A percentile compares a stretch with the other conserved stretches of the same genome.
These are phyloP conservation scores for Ptiloglossa arizonensis DNA, from an alignment of 1,140 invertebrate species.

Conservation along the genomic window DNA sequence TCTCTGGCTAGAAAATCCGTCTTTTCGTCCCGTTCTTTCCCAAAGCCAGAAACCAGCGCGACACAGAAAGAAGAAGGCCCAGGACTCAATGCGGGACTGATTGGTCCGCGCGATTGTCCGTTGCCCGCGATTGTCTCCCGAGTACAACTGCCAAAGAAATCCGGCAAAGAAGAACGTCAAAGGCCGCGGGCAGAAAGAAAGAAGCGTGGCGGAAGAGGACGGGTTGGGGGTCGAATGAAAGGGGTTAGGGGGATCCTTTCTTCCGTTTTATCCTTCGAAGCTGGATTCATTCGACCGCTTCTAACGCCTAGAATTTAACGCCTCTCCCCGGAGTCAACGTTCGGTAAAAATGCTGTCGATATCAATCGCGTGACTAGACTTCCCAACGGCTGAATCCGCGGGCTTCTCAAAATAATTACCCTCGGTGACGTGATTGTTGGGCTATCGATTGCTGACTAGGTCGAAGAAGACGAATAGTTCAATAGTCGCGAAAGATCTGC, in stretches of 20 bases:
- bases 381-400: neutral
- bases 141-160: conserved; percentile 39
- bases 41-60: neutral
- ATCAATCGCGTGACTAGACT: conserved; percentile 41
- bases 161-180: conserved; percentile 24
- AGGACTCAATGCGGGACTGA: conserved; percentile 60
- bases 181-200: conserved; percentile 19
- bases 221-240: neutral
- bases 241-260: conserved; percentile 12
- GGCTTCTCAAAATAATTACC: conserved; percentile 35
- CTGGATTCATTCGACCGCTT: neutral
- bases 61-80: conserved; percentile 23
- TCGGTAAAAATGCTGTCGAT: conserved; percentile 31
- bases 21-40: neutral
- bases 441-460: neutral
- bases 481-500: too few species aligned
- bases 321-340: conserved; percentile 6
- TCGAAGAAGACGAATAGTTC: neutral
- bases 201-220: neutral
- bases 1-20: conserved; percentile 6
- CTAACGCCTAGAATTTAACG: neutral
- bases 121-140: conserved; percentile 54
- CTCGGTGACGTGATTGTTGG: neutral
- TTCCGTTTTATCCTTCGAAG: conserved; percentile 17
- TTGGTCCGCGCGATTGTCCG: conserved; percentile 52